These are phyloP conservation scores for Acleris laterana DNA, from an alignment of 2,888 invertebrate species.

Conservation along the genomic window DNA sequence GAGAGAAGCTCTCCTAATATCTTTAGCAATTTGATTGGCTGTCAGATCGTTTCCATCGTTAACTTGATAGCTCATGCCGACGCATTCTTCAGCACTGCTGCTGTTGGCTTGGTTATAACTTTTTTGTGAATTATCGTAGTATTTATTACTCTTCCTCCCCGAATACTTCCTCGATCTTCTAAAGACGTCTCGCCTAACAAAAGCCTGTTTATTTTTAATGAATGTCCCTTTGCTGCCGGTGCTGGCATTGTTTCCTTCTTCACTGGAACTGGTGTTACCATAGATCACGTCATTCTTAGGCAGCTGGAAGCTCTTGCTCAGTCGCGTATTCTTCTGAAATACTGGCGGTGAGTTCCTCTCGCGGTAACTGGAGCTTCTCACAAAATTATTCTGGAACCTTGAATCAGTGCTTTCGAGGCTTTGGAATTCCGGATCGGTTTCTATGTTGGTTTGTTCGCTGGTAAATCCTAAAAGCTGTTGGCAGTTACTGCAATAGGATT, in stretches of 20 bases:
- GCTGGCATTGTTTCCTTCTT: slow-evolving; percentile 76
- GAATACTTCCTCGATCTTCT: slow-evolving; percentile 80
- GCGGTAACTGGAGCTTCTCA: slow-evolving; percentile 79
- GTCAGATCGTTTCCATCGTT: slow-evolving; percentile 83
- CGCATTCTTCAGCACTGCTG: slow-evolving; percentile 78
- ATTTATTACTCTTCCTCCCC: slow-evolving; percentile 73
- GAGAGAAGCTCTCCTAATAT: slow-evolving; percentile 82
- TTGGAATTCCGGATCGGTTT: slow-evolving; percentile 81
- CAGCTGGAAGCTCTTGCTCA: slow-evolving; percentile 81
- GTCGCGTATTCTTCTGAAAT: slow-evolving; percentile 81
- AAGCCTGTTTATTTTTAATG: slow-evolving; percentile 84
- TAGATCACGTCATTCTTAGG: slow-evolving; percentile 76
- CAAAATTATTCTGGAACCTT: slow-evolving; percentile 76
- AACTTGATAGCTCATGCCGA: slow-evolving; percentile 79
- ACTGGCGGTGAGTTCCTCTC: slow-evolving; percentile 79
- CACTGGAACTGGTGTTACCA: slow-evolving; percentile 80
- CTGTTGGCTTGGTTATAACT: slow-evolving; percentile 67
- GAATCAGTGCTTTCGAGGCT: slow-evolving; percentile 81
- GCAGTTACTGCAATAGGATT: slow-evolving; percentile 79
- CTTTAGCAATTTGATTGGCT: slow-evolving; percentile 82
- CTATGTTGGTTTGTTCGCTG: slow-evolving; percentile 81
- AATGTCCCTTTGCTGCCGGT: slow-evolving; percentile 79
- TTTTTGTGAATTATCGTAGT: slow-evolving; percentile 68
- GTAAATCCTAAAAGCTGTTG: slow-evolving; percentile 80
- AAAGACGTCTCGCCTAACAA: slow-evolving; percentile 78